Evolutionary conservation across 2,113 vertebrate genomes (phyloP), one percentile per base, ranked within the genome.

Genomic region (Pachyramphus minor): DNA sequence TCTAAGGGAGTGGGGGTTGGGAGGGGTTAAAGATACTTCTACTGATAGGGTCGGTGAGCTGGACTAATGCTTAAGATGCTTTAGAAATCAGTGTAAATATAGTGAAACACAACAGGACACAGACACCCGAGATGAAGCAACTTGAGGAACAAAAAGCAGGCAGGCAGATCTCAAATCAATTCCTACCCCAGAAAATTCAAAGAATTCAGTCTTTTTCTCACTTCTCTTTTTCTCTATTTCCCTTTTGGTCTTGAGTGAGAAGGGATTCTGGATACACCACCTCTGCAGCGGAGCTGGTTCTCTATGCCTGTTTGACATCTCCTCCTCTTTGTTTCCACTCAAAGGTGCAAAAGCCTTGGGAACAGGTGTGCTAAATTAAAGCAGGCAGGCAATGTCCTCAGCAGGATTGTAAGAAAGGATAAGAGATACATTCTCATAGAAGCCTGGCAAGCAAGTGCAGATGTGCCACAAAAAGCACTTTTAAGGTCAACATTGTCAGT

Each of bases 241-340:
- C 31, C 8, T 77, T 73, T 60, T 41, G 30, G 59, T 31, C 62
- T 45, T 33, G 10, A 79, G 16, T 6, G 11, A 72, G 49, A 4
- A 21, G 10, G 14, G 12, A 24, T 6, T 8, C 20, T 2, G 5
- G 22, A 24, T 16, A 83, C 11, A 9, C 12, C 16, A 8, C 24
- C n/a, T 28, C 31, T 67, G 63, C 50, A 77, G 28, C 73, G 80
- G 49, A 30, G 22, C n/a, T 87, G 41, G 8, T 30, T 58, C 35
- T 42, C 45, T 21, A 11, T 7, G 8, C 30, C 14, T 1, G 0
- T 67, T 31, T 7, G 1, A 60, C 0, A 1, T 17, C 55, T 63
- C 35, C 47, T 88, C 10, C 27, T 19, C 13, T 18, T 71, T 31
- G 21, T 30, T 86, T 60, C 59, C 37, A 77, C 14, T 19, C 2